Evolutionary conservation across 2,888 invertebrate genomes (phyloP).

Genomic region (Disparrhopalites patrizii): DNA sequence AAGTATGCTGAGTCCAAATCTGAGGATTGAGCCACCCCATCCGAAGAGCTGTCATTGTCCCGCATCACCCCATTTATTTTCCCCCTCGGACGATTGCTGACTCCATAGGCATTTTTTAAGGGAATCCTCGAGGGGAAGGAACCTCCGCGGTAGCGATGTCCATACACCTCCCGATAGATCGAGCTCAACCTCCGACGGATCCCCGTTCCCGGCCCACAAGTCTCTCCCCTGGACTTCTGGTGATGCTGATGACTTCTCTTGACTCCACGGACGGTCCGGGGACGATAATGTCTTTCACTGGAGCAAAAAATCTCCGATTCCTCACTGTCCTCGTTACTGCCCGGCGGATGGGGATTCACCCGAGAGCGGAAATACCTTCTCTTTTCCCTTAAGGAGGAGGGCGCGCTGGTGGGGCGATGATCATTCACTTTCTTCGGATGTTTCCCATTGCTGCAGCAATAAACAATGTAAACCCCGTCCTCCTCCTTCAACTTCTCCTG

Average conservation of each 20-base stretch:
- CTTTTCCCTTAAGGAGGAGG: constrained; percentile 33
- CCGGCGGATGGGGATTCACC: not conserved
- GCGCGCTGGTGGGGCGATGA: constrained; percentile 42
- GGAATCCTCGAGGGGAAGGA: constrained; percentile 24
- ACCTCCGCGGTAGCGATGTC: constrained; percentile 9
- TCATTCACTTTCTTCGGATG: constrained; percentile 27
- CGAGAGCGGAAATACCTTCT: constrained; percentile 12
- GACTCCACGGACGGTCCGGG: constrained; percentile 44
- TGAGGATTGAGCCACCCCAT: constrained; percentile 33
- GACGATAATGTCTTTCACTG: constrained; percentile 8
- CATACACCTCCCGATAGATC: constrained; percentile 39
- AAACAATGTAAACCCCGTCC: constrained; percentile 46
- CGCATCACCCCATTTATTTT: not conserved
- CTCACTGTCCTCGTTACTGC: constrained; percentile 16
- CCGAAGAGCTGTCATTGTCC: constrained; percentile 1
- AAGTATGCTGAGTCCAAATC: constrained; percentile 45
- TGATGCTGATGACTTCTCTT: constrained; percentile 31
- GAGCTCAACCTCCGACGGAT: constrained; percentile 40
- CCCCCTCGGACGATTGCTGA: constrained; percentile 5
- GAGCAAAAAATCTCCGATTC: constrained; percentile 30
- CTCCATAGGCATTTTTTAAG: constrained; percentile 1
- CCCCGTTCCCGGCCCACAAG: constrained; percentile 18
- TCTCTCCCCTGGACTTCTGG: not conserved
- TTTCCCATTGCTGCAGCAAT: constrained; percentile 37
- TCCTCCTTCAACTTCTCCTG: no score